phyloP scores from a whole-genome alignment of 2,888 invertebrate species.

The Lamellibrachia satsuma region DNA sequence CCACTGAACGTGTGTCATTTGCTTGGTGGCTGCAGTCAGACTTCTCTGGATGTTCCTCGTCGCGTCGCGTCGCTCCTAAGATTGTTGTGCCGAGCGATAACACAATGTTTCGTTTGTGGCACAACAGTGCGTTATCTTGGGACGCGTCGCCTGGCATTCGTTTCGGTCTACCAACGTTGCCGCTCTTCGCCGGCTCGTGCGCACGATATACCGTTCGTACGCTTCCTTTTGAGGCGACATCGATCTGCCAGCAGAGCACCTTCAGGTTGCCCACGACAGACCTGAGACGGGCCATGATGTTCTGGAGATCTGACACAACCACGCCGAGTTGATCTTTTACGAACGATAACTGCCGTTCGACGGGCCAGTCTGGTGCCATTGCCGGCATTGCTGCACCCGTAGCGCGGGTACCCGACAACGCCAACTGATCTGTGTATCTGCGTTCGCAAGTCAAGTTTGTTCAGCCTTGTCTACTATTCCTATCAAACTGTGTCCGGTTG shows the following conservation, averaged over 20 bases:
- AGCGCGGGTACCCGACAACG: background rate
- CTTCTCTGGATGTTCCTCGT: background rate
- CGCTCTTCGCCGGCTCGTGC: background rate
- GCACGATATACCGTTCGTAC: background rate
- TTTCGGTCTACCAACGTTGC: background rate
- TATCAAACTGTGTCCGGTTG: background rate
- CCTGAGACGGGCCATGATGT: slow-evolving; percentile 1
- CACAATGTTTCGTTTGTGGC: background rate
- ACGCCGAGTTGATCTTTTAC: background rate
- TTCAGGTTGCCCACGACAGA: background rate
- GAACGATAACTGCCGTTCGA: background rate
- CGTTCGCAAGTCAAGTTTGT: background rate
- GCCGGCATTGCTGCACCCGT: background rate
- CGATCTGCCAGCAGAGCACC: background rate
- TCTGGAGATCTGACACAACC: background rate
- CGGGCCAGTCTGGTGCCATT: background rate
- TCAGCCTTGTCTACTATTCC: background rate
- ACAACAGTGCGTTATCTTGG: background rate
- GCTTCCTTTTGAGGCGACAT: background rate
- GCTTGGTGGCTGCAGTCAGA: background rate
- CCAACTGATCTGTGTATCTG: background rate
- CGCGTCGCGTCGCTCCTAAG: background rate
- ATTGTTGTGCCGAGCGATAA: background rate
- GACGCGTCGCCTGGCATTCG: background rate
- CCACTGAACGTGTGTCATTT: background rate